A percentile compares a stretch with the other conserved stretches of the same genome.
phyloP scores from a whole-genome alignment of 2,797 vertebrate species.

The Bucorvus abyssinicus region DNA sequence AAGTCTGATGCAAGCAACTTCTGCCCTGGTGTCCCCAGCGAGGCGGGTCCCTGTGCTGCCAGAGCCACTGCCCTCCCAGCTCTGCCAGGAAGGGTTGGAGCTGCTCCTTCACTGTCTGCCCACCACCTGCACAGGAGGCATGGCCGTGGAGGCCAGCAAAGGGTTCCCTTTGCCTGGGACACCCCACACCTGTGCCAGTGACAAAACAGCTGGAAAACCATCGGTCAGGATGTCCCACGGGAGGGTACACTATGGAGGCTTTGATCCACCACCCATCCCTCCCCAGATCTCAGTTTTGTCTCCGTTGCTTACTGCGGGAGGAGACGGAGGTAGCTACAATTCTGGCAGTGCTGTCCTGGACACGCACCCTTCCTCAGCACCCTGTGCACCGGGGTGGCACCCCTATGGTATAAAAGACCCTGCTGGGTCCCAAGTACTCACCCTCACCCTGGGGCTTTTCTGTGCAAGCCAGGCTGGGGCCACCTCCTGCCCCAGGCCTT shows the following conservation, averaged over 20 bases:
- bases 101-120: not conserved
- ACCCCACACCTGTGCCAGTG: fast-evolving
- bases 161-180: not conserved
- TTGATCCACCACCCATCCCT: not conserved
- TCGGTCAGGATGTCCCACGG: not conserved
- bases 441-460: not conserved
- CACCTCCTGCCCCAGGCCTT: not conserved
- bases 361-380: not conserved
- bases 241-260: not conserved
- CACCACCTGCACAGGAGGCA: not conserved
- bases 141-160: fast-evolving
- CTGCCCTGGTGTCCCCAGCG: not conserved
- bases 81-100: not conserved
- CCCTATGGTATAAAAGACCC: fast-evolving
- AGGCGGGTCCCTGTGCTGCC: not conserved
- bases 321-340: not conserved
- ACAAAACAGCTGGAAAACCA: not conserved
- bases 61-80: not conserved
- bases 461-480: not conserved
- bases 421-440: not conserved
- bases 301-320: not conserved
- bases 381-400: not conserved
- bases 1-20: not conserved
- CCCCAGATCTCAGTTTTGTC: not conserved
- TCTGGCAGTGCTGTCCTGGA: not conserved